phyloP scores from a whole-genome alignment of 1,140 invertebrate species.

The Zaprionus gabonicus region DNA sequence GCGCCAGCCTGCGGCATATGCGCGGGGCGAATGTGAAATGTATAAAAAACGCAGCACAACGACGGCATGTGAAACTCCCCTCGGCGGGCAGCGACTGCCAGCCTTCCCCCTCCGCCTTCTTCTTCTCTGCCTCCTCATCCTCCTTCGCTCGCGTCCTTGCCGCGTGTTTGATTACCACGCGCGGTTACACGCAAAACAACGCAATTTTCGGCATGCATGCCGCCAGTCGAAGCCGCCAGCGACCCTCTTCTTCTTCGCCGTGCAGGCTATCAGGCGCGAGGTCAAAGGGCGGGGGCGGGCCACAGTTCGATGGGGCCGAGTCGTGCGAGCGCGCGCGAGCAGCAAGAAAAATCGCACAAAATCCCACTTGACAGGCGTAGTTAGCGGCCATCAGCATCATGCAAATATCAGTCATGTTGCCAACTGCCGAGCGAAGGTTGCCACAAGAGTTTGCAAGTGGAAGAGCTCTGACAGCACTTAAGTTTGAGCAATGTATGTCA shows the following conservation, averaged over 20 bases:
- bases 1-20: slow-evolving; percentile 46
- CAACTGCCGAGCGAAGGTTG: slow-evolving; percentile 53
- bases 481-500: too few relatives aligned
- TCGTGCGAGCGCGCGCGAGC: slow-evolving; percentile 58
- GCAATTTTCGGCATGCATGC: slow-evolving; percentile 83
- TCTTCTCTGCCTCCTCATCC: neutral
- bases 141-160: slow-evolving; percentile 31
- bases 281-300: slow-evolving; percentile 11
- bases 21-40: slow-evolving; percentile 18
- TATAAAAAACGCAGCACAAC: slow-evolving; percentile 40
- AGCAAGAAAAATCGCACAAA: slow-evolving; percentile 84
- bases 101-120: neutral
- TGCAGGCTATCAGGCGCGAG: slow-evolving; percentile 28
- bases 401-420: slow-evolving; percentile 80
- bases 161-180: slow-evolving; percentile 84
- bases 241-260: neutral
- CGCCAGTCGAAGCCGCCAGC: slow-evolving; percentile 46
- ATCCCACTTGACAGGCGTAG: slow-evolving; percentile 84
- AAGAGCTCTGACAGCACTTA: too few relatives aligned
- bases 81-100: slow-evolving; percentile 11
- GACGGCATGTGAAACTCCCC: slow-evolving; percentile 54
- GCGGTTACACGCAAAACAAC: slow-evolving; percentile 84
- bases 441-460: neutral
- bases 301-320: slow-evolving; percentile 52
- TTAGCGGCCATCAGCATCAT: slow-evolving; percentile 77